Evolutionary conservation across 2,888 invertebrate species (phyloP).

Genomic region (Cephus pulcher): DNA sequence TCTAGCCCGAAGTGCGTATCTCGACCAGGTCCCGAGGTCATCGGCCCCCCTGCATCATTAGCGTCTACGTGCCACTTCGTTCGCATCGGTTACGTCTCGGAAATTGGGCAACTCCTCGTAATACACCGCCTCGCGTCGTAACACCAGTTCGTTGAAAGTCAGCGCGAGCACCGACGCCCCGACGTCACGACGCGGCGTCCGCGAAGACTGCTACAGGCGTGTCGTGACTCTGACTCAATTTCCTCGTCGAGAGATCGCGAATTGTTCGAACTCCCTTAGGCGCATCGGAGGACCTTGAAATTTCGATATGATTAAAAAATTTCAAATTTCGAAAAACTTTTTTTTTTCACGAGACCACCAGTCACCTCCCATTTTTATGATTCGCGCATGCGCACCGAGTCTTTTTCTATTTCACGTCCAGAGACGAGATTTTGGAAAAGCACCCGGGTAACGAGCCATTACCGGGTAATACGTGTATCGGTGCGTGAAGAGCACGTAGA

Average conservation of each 20-base stretch:
- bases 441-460: too few relatives aligned
- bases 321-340: not conserved
- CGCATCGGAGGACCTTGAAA: not conserved
- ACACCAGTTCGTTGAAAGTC: not conserved
- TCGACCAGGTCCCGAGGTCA: conserved; percentile 35
- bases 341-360: too few relatives aligned
- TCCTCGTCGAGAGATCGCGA: not conserved
- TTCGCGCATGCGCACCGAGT: too few relatives aligned
- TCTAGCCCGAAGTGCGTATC: conserved; percentile 34
- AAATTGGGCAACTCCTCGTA: not conserved
- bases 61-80: conserved; percentile 52
- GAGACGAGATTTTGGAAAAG: not conserved
- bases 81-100: conserved; percentile 43
- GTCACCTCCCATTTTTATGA: not conserved
- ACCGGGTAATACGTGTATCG: not conserved
- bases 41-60: conserved; percentile 48
- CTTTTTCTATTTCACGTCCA: too few relatives aligned
- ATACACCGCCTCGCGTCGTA: not conserved
- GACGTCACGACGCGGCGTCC: not conserved
- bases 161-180: not conserved
- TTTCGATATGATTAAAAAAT: not conserved
- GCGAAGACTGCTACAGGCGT: not conserved
- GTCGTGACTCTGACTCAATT: not conserved
- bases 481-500: too few relatives aligned
- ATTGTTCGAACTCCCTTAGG: not conserved